Conservation (phyloP, 2,888 invertebrate species). For the Petrophora chlorosata region DNA sequence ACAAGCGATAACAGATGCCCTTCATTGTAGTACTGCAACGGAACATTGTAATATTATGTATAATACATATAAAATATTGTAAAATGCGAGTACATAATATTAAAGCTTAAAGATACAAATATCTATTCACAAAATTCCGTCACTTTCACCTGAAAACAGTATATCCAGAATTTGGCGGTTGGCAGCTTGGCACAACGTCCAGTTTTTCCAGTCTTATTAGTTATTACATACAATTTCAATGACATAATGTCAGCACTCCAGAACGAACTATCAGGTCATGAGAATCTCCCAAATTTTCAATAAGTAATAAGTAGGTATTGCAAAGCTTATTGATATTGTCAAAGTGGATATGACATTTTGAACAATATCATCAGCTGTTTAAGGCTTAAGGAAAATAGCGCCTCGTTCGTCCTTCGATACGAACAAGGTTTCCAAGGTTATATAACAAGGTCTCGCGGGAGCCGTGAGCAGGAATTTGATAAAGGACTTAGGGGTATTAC, state of each 20-base stretch:
- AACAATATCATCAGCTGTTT: slow-evolving; percentile 27
- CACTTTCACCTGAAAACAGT: background rate
- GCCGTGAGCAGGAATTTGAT: slow-evolving; percentile 15
- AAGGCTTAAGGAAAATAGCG: slow-evolving; percentile 49
- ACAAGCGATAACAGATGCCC: no score
- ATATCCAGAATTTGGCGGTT: slow-evolving; percentile 13
- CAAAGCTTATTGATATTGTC: slow-evolving; percentile 2
- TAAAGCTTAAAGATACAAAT: no score
- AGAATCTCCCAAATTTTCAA: no score
- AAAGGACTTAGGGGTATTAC: slow-evolving; percentile 20
- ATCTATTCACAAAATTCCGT: no score
- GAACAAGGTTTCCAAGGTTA: slow-evolving; percentile 67
- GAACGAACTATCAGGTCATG: background rate
- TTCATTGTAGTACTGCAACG: no score
- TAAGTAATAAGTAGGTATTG: no score
- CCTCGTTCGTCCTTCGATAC: slow-evolving; percentile 56
- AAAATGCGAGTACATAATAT: no score
- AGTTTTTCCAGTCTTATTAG: no score
- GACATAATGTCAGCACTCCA: background rate
- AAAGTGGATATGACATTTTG: no score
- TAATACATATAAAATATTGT: no score
- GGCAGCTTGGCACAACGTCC: slow-evolving; percentile 7
- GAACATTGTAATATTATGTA: no score
- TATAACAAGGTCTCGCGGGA: slow-evolving; percentile 44
- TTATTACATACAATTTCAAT: slow-evolving; percentile 8